phyloP scores from a whole-genome alignment of 2,113 vertebrate genomes.

The Laterallus jamaicensis region DNA sequence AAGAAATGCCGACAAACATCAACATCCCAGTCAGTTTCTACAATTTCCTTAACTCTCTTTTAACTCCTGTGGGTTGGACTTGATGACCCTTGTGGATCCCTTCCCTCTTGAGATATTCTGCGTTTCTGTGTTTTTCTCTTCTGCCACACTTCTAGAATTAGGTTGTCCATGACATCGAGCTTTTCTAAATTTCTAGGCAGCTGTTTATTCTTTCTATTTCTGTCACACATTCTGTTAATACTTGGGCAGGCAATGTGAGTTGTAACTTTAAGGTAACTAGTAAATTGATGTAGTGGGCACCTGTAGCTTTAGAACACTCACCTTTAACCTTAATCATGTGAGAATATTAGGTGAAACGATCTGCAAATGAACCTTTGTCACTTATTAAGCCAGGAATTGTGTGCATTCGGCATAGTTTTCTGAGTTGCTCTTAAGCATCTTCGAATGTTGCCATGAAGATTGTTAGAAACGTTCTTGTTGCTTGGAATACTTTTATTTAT shows the following conservation, averaged over 20 bases:
- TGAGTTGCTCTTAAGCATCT: constrained; percentile 1
- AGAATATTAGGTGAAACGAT: not conserved
- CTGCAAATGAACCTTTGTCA: constrained; percentile 54
- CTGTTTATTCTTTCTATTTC: not conserved
- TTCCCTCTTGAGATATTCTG: not conserved
- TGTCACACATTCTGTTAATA: not conserved
- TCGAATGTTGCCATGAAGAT: constrained; percentile 2
- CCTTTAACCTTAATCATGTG: constrained; percentile 16
- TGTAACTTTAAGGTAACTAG: not conserved
- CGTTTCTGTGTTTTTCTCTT: not conserved
- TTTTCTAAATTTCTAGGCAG: not conserved
- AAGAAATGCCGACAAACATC: not conserved
- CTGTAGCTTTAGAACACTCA: not conserved
- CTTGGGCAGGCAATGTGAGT: not conserved
- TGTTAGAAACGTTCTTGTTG: constrained; percentile 37
- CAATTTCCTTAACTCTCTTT: not conserved
- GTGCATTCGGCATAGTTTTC: not conserved
- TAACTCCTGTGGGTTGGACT: not conserved
- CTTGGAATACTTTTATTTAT: not conserved
- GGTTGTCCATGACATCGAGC: not conserved
- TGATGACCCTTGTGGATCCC: not conserved
- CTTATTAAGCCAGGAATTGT: constrained; percentile 31
- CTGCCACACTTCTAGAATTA: not conserved
- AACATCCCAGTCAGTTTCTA: not conserved
- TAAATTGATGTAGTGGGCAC: not conserved